Evolutionary conservation across 2,888 invertebrate genomes (phyloP).

Genomic region (Caenorhabditis sp.): DNA sequence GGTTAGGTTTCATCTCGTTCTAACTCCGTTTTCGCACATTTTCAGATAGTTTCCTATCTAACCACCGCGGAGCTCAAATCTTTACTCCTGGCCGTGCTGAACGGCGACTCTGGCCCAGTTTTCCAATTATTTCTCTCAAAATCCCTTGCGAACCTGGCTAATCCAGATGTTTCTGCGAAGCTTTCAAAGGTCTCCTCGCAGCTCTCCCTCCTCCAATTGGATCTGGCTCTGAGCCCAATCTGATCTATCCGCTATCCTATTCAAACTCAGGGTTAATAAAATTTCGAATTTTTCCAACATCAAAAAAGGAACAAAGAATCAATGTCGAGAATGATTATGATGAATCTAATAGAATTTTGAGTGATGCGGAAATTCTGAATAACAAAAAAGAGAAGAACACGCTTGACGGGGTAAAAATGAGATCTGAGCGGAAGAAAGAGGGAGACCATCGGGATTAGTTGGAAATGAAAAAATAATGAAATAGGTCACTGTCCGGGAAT

Average conservation of each 20-base stretch:
- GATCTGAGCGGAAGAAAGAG: not conserved
- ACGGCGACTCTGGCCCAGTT: slow-evolving; percentile 13
- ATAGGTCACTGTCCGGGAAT: not conserved
- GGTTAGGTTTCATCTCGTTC: not conserved
- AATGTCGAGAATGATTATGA: too few species aligned
- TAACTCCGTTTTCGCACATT: not conserved
- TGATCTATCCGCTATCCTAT: not conserved
- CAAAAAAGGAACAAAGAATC: too few species aligned
- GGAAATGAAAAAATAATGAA: not conserved
- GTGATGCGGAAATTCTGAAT: too few species aligned
- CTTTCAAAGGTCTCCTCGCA: slow-evolving; percentile 36
- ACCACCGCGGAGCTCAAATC: slow-evolving; percentile 15
- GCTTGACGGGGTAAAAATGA: too few species aligned
- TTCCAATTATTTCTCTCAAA: slow-evolving; percentile 36
- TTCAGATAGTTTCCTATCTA: slow-evolving; percentile 24
- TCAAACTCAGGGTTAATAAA: not conserved
- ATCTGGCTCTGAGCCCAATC: slow-evolving; percentile 28
- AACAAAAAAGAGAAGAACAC: too few species aligned
- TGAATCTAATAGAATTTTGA: too few species aligned
- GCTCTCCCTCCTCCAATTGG: slow-evolving; percentile 35
- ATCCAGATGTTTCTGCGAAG: slow-evolving; percentile 1
- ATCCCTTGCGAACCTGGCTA: slow-evolving; percentile 37
- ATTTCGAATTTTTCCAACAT: not conserved
- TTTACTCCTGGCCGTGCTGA: slow-evolving; percentile 14
- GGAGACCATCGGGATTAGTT: not conserved